Conservation (phyloP, 2,888 invertebrate genomes). For the Trachelus troglodyta region DNA sequence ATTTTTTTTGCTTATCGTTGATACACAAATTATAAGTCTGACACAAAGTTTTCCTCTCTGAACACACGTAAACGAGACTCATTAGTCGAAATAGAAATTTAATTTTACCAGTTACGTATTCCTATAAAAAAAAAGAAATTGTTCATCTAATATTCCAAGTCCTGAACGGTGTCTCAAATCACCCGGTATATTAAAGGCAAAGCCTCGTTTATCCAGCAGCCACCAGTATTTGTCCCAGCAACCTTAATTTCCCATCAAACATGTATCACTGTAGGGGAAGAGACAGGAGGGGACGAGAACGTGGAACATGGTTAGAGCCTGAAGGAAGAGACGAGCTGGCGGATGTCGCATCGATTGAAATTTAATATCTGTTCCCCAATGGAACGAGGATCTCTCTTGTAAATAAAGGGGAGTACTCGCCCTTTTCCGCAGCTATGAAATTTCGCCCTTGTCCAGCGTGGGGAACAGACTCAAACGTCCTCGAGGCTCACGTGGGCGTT, state of each 20-base stretch:
- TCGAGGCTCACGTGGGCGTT: neutral
- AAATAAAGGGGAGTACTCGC: slow-evolving; percentile 50
- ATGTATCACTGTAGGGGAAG: slow-evolving; percentile 4
- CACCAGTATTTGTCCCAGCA: neutral
- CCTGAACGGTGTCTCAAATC: neutral
- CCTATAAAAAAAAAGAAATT: too few species aligned
- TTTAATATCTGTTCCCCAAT: slow-evolving; percentile 58
- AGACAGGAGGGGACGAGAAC: slow-evolving; percentile 25
- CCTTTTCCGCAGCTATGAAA: neutral
- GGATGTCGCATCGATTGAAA: slow-evolving; percentile 57
- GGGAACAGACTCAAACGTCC: neutral
- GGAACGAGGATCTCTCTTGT: slow-evolving; percentile 47
- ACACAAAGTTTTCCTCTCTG: too few species aligned
- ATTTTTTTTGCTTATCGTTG: too few species aligned
- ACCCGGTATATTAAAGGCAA: neutral
- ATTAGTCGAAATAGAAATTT: too few species aligned
- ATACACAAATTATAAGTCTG: too few species aligned
- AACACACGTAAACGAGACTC: too few species aligned
- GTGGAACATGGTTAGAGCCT: slow-evolving; percentile 6
- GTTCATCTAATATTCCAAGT: neutral
- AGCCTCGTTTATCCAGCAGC: neutral
- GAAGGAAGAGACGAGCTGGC: slow-evolving; percentile 9
- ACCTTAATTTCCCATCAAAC: slow-evolving; percentile 11
- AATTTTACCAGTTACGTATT: too few species aligned
- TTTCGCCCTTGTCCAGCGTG: neutral